Percentiles rank a stretch among this genome's conserved stretches.
These are phyloP conservation scores for Pangasius macronema DNA, from an alignment of 2,797 vertebrate species.

Conservation along the genomic window DNA sequence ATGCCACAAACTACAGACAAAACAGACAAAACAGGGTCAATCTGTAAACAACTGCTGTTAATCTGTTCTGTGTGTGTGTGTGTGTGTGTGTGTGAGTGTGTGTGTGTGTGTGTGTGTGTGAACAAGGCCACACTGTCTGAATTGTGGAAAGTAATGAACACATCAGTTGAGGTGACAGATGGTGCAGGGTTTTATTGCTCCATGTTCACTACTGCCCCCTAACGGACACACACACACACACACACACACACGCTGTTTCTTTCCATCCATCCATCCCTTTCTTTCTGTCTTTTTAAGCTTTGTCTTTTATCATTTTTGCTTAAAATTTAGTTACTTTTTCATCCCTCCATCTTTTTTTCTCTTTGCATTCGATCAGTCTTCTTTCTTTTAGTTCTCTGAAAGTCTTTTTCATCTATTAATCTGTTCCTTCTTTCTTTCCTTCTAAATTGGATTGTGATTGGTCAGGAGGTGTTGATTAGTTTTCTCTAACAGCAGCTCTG, in stretches of 20 bases:
- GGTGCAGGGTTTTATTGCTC: background rate
- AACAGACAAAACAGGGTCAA: background rate
- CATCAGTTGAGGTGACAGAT: background rate
- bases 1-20: background rate
- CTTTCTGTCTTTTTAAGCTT: background rate
- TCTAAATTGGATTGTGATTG: background rate
- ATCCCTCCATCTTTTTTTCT: background rate
- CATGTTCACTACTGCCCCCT: background rate
- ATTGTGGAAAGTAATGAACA: background rate
- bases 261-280: background rate
- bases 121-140: background rate
- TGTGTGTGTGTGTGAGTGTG: background rate
- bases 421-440: background rate
- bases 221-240: constrained; percentile 1
- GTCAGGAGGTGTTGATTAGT: background rate
- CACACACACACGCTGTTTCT: background rate
- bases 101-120: background rate
- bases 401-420: background rate
- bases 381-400: background rate
- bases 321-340: background rate
- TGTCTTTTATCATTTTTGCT: background rate
- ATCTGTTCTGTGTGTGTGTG: background rate
- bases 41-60: background rate
- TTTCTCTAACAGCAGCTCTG: background rate
- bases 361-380: background rate